Conservation (phyloP, 2,797 vertebrate genomes). For the Anableps anableps region DNA sequence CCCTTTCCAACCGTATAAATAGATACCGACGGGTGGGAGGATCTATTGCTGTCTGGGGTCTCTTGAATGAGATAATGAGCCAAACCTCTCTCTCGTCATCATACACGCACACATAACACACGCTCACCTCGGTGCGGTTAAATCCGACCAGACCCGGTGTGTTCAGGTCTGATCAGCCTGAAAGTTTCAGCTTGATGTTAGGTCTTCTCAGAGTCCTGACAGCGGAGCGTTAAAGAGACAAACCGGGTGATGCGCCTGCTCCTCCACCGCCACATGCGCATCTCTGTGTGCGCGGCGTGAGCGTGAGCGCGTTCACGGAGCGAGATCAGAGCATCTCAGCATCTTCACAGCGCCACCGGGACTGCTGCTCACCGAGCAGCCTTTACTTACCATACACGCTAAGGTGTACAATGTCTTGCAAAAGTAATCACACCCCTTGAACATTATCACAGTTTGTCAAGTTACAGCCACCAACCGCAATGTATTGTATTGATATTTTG, state of each 20-base stretch:
- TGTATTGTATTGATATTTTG: neutral
- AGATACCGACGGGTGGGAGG: conserved; percentile 80
- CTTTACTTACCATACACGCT: neutral
- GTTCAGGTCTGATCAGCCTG: conserved; percentile 37
- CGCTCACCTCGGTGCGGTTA: conserved; percentile 44
- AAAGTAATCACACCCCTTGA: neutral
- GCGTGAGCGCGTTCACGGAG: conserved; percentile 50
- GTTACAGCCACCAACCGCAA: neutral
- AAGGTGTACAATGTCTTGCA: neutral
- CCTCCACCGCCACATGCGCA: conserved; percentile 66
- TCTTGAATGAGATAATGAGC: conserved; percentile 61
- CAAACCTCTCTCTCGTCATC: conserved; percentile 51
- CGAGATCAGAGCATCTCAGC: conserved; percentile 59
- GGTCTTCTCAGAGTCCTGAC: conserved; percentile 22
- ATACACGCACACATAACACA: conserved; percentile 5
- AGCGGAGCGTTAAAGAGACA: conserved; percentile 10
- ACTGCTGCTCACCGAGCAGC: neutral
- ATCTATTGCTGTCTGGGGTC: conserved; percentile 60
- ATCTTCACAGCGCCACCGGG: conserved; percentile 46
- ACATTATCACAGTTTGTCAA: neutral
- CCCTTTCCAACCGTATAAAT: conserved; percentile 75
- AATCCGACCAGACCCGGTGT: conserved; percentile 48
- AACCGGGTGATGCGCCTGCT: conserved; percentile 45
- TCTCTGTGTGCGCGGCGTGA: conserved; percentile 57
- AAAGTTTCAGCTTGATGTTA: conserved; percentile 16